Evolutionary conservation across 2,888 invertebrate genomes (phyloP), one percentile per base, ranked within the genome.

Genomic region (Eucera pruinosa): DNA sequence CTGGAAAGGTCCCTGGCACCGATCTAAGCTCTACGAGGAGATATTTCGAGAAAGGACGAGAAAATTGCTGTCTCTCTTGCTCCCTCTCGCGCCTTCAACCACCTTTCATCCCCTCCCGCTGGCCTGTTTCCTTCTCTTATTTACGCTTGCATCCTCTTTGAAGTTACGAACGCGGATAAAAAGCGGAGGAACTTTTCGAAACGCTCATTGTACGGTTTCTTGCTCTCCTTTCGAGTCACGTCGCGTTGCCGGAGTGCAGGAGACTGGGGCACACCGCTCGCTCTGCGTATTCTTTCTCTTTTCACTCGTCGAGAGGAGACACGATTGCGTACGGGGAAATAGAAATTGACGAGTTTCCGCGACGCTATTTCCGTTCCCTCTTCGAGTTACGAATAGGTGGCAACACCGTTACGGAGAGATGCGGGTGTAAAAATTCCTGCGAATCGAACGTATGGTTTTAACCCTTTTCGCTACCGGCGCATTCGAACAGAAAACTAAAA

Each of bases 1-100:
- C 90, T 86, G 85, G 84, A 89, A 90, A 91, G 88, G 89, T 88
- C 87, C 82, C 87, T 82, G 82, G 86, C 86, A 87, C 85, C 85
- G 86, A 88, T 88, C 88, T 84, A 83, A 86, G 83, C 80, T 87
- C 81, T 75, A 73, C 82, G 81, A 79, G 82, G 82, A 86, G 85
- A 86, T 85, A 85, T 85, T 85, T 82, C 82, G 82, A 80, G 84
- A 82, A 86, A 83, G 86, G 86, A 83, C 81, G 81, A 80, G 85
- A 85, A 85, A 85, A 83, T 85, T 84, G 70, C 76, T 80, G 47
- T 85, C 84, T 85, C 81, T 79, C 78, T 84, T 47, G 36, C 64
- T 58, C 61, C 23, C 60, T n/a, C 66, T 43, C 58, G 15, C 33
- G 13, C n/a, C 11, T 15, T 9, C 36, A 15, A 11, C 43, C 41